Evolutionary conservation across 2,113 vertebrate species (phyloP).

Genomic region (Martes martes): DNA sequence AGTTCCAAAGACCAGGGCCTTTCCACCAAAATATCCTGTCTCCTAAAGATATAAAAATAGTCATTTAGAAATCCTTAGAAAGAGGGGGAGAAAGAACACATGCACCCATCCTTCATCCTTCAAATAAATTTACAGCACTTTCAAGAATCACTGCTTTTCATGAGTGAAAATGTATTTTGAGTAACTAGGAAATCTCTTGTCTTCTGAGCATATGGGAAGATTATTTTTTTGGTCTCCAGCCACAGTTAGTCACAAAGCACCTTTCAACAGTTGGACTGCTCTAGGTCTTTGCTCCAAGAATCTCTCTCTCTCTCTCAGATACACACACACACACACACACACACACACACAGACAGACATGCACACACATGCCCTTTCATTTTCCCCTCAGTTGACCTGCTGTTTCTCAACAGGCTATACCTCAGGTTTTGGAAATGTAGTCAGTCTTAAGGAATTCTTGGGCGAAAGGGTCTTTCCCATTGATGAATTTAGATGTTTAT

Average conservation of each 20-base stretch:
- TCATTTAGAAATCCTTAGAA: background rate
- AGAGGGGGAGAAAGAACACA: background rate
- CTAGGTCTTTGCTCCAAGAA: background rate
- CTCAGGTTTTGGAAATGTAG: background rate
- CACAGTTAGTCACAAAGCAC: background rate
- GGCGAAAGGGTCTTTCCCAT: background rate
- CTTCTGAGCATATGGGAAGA: background rate
- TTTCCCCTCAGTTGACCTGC: background rate
- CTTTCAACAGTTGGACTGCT: background rate
- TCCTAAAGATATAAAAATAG: background rate
- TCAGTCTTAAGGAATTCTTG: background rate
- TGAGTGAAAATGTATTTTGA: conserved; percentile 1
- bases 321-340: too few relatives aligned
- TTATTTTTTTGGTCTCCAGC: background rate
- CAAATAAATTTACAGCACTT: background rate
- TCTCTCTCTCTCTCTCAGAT: background rate
- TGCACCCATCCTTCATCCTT: background rate
- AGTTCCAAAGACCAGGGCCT: background rate
- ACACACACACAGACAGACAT: background rate
- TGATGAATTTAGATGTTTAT: background rate
- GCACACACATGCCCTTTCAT: background rate
- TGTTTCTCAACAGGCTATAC: background rate
- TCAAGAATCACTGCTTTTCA: background rate
- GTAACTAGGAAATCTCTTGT: background rate
- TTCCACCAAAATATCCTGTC: background rate